Evolutionary conservation across 2,888 invertebrate species (phyloP), one percentile per base, ranked within the genome.

Genomic region (Mythimna albipuncta): DNA sequence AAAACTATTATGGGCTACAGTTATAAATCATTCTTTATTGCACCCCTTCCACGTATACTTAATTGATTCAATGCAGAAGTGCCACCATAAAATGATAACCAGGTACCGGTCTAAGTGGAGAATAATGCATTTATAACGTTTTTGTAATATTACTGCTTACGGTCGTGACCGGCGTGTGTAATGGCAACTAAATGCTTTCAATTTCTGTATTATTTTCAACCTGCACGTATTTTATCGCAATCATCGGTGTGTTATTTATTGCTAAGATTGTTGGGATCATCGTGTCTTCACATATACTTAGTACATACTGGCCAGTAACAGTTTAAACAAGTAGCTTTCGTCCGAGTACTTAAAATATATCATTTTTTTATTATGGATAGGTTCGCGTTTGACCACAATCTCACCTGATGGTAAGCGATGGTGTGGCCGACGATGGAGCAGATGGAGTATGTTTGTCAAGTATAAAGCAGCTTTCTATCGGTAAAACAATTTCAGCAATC

Each of bases 1-100:
- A 93, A 94, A 92, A 90, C 91, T 93, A 94, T 95, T 94, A 94
- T 93, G 87, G 89, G 84, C 69, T 86, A 75, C 62, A 77, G 86
- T 85, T 82, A 93, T 95, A 94, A 94, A 95, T 95, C 95, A 94
- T 92, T 86, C 91, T 94, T 93, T 94, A 93, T 90, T 87, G 89
- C 91, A 92, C 92, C 94, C 91, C 93, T 93, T 93, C 92, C 88
- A 90, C 86, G 87, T 87, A 80, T 82, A 72, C 87, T 91, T 93
- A 95, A 95, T 95, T 95, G 95, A 94, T 92, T 93, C 92, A 90
- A 93, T 93, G 88, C 89, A 91, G 88, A 87, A 89, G 88, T 89
- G 88, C 87, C 87, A 88, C 89, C 88, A 89, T 92, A 92, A 91
- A 91, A 89, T 93, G 92, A 93, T 94, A 94, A 94, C 93, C 91